Evolutionary conservation across 2,797 vertebrate genomes (phyloP), one percentile per base, ranked within the genome.

Genomic region (Masticophis lateralis): DNA sequence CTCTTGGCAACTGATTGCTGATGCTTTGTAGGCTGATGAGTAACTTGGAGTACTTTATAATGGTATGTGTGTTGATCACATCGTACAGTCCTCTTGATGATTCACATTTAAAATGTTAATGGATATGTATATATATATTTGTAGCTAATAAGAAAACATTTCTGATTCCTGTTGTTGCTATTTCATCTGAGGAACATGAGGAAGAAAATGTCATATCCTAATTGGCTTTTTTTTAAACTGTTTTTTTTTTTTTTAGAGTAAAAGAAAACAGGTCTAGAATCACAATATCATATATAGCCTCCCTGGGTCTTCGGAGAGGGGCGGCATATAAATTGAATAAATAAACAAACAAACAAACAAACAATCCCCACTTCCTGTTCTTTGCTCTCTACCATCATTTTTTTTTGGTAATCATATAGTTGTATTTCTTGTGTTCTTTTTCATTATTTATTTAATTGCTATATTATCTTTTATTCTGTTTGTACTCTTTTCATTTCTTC

Each of bases 1-100:
- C 56, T 22, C 94, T 92, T 95, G 92, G 87, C 91, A 91, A 93
- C 94, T 94, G 95, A 90, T 94, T 95, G 83, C 51, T 95, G 74
- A 83, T 92, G 66, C 95, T 93, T 95, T 88, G 25, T 92, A 93
- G 57, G 28, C 16, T 59, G n/a, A 93, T 37, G 86, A 63, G 69
- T 94, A 55, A 87, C 90, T 95, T 93, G 20, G 28, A 91, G 69
- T 90, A 88, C 93, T 94, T 94, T 92, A 93, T 93, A 55, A 22
- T 86, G 90, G 69, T 94, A 18, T 79, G 20, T 91, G 91, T 88
- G 0, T 92, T 93, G 89, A 51, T 93, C 63, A 74, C 43, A 88
- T 74, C 94, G 47, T 25, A n/a, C 37, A 88, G 74, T 92, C 91
- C 61, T 90, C 53, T 87, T 32, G 2, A 2, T 92, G 83, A 95